phyloP scores from a whole-genome alignment of 2,113 vertebrate species.

The Hoplias malabaricus region DNA sequence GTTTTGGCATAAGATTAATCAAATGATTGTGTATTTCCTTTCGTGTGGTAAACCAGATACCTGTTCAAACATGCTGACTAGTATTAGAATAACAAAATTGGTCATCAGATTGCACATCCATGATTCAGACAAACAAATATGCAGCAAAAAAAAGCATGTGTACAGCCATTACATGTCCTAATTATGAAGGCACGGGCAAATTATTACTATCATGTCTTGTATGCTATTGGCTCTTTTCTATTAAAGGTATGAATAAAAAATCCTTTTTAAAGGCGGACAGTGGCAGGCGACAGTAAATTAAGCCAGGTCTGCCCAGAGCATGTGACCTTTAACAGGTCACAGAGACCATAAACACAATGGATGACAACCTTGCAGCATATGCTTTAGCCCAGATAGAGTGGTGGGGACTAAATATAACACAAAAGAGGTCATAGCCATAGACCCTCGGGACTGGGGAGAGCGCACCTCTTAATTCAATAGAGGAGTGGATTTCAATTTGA shows the following conservation, averaged over 20 bases:
- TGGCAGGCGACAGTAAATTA: constrained; percentile 1
- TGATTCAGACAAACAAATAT: too few relatives aligned
- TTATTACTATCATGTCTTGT: too few relatives aligned
- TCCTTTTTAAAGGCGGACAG: not conserved
- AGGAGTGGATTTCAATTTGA: constrained; percentile 43
- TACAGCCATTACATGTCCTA: too few relatives aligned
- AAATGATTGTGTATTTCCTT: too few relatives aligned
- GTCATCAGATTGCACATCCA: too few relatives aligned
- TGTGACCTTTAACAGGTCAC: not conserved
- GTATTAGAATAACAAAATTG: too few relatives aligned
- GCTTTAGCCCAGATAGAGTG: constrained; percentile 35
- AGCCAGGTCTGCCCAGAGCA: not conserved
- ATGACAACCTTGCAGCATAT: constrained; percentile 26
- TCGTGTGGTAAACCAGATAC: too few relatives aligned
- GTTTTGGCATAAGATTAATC: too few relatives aligned
- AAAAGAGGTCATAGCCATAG: constrained; percentile 50
- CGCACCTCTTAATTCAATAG: constrained; percentile 45
- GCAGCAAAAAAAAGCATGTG: too few relatives aligned
- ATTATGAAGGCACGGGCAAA: too few relatives aligned
- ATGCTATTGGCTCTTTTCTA: not conserved
- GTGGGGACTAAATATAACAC: constrained; percentile 50
- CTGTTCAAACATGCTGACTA: too few relatives aligned
- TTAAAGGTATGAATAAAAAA: constrained; percentile 5
- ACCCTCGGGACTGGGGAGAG: constrained; percentile 13
- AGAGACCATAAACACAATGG: constrained; percentile 8